Percentiles rank a stretch among this genome's conserved stretches.
Evolutionary conservation across 1,140 invertebrate genomes (phyloP).

Genomic region (Lepidurus arcticus): DNA sequence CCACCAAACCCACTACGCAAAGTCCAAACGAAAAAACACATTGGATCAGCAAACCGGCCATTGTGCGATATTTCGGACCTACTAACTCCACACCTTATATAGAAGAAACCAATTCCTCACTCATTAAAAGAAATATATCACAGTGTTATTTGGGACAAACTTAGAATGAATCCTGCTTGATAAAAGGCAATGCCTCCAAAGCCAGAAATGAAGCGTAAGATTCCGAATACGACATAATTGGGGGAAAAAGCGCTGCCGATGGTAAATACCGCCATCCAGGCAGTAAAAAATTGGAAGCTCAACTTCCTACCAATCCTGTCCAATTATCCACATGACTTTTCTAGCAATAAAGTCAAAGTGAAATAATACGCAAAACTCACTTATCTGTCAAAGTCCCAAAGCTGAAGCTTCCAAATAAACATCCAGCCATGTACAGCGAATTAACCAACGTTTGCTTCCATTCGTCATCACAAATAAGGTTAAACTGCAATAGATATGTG

Average conservation of each 20-base stretch:
- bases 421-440: conserved; percentile 33
- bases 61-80: conserved; percentile 16
- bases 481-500: conserved; percentile 3
- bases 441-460: conserved; percentile 29
- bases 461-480: conserved; percentile 29
- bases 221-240: conserved; percentile 7
- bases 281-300: not conserved
- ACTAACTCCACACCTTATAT: conserved; percentile 28
- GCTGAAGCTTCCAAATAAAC: conserved; percentile 27
- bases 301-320: not conserved
- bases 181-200: conserved; percentile 28
- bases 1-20: conserved; percentile 27
- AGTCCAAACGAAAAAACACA: conserved; percentile 28
- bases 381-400: conserved; percentile 28
- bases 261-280: conserved; percentile 8
- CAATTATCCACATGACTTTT: not conserved
- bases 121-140: conserved; percentile 21
- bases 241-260: conserved; percentile 24
- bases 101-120: not conserved
- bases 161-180: conserved; percentile 27
- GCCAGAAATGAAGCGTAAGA: conserved; percentile 30
- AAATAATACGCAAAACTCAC: conserved; percentile 12
- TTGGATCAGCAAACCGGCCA: conserved; percentile 29
- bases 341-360: not conserved
- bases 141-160: not conserved